A percentile compares a stretch with the other conserved stretches of the same genome.
Evolutionary conservation across 2,113 vertebrate genomes (phyloP).

Genomic region (Channa argus): DNA sequence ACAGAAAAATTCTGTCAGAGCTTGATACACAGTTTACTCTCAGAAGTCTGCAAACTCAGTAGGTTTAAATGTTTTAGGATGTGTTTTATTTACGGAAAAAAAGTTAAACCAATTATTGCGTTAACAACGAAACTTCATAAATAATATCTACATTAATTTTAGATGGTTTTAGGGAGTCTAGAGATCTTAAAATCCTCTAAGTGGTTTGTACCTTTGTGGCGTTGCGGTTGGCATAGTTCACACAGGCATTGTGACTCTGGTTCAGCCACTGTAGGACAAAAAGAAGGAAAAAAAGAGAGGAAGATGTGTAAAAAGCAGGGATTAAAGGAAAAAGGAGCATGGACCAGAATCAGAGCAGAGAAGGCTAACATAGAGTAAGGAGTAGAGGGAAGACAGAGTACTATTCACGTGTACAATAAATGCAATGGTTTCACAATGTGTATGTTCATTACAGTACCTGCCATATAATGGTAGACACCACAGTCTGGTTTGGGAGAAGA

Average conservation of each 20-base stretch:
- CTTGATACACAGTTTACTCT: neutral
- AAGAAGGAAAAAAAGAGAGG: conserved; percentile 9
- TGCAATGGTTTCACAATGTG: conserved; percentile 40
- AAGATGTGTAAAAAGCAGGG: neutral
- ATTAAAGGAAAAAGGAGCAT: neutral
- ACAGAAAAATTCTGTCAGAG: neutral
- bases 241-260: conserved; percentile 98
- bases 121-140: neutral
- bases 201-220: conserved; percentile 90
- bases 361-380: neutral
- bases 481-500: conserved; percentile 96
- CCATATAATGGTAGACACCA: conserved; percentile 97
- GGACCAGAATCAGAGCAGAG: neutral
- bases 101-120: no score
- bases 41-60: neutral
- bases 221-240: conserved; percentile 98
- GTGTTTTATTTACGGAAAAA: neutral
- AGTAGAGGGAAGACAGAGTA: neutral
- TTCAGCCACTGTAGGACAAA: conserved; percentile 91
- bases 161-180: neutral
- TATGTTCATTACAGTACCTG: conserved; percentile 86
- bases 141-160: neutral
- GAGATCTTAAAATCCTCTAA: neutral
- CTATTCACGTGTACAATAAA: conserved; percentile 45
- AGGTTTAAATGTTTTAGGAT: neutral